These are phyloP conservation scores for Barypeithes pellucidus DNA, from an alignment of 2,888 invertebrate genomes.

Conservation along the genomic window DNA sequence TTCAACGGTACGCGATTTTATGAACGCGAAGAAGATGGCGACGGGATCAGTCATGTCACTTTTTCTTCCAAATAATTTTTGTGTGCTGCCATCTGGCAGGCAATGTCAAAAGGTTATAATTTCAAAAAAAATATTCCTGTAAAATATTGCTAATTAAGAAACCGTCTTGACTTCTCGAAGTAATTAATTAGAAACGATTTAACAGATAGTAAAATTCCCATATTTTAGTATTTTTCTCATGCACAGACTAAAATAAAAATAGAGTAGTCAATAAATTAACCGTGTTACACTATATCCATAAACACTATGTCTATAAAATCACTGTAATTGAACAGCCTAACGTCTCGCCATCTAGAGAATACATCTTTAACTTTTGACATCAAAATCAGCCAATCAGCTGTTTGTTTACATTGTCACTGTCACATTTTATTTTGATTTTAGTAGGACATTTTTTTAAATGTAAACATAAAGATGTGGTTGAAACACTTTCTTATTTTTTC, in stretches of 20 bases:
- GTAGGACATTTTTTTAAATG: conserved; percentile 1
- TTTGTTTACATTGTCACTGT: not conserved
- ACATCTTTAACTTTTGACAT: not conserved
- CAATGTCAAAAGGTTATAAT: not conserved
- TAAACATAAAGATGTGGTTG: conserved; percentile 26
- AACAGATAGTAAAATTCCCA: no score
- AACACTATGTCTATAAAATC: no score
- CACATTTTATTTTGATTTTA: not conserved
- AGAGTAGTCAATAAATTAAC: no score
- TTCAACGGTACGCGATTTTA: conserved; percentile 57
- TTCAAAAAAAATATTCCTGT: not conserved
- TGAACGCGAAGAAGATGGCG: conserved; percentile 60
- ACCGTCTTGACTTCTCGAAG: no score
- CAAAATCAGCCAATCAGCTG: conserved; percentile 12
- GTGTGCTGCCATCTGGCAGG: conserved; percentile 19
- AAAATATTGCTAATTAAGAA: not conserved
- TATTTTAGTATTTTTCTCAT: no score
- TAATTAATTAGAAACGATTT: no score
- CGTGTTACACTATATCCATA: no score
- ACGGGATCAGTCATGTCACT: conserved; percentile 44
- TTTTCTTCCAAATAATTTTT: conserved; percentile 29
- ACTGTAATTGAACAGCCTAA: no score
- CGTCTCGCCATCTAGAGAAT: no score
- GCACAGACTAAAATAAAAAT: no score
- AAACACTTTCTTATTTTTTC: conserved; percentile 12